A percentile compares a stretch with the other conserved stretches of the same genome.
Conservation (phyloP, 2,888 invertebrate genomes). For the Imbricaverruca yamaguchii region DNA sequence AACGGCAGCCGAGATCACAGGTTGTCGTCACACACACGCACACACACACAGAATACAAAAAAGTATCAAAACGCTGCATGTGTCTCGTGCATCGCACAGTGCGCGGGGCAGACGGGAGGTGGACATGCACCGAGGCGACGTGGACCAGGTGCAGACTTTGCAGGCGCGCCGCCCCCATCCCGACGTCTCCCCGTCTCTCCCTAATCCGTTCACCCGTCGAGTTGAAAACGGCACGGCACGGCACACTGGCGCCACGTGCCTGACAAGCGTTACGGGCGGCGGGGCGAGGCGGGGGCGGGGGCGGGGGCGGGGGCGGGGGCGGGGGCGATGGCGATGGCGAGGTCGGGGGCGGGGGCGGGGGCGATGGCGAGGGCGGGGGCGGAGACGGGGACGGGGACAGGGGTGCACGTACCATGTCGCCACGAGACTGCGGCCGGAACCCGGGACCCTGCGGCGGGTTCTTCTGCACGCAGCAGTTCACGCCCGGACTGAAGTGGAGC, state of each 20-base stretch:
- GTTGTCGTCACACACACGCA: too few species aligned
- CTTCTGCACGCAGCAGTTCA: constrained; percentile 91
- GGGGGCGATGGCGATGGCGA: not conserved
- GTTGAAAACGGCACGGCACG: not conserved
- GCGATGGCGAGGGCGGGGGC: too few species aligned
- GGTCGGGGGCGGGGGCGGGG: not conserved
- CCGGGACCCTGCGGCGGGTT: constrained; percentile 88
- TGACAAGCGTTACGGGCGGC: not conserved
- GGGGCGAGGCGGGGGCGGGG: not conserved
- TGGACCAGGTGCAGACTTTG: too few species aligned
- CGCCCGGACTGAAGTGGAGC: constrained; percentile 97
- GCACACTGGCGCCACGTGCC: not conserved
- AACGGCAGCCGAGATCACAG: too few species aligned
- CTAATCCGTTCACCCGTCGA: too few species aligned
- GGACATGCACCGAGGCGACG: too few species aligned
- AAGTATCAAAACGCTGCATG: too few species aligned
- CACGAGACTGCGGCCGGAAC: constrained; percentile 77
- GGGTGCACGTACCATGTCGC: not conserved
- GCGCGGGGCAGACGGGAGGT: too few species aligned
- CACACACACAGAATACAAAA: too few species aligned
- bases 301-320: not conserved
- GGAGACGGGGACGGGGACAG: not conserved
- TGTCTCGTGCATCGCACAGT: too few species aligned
- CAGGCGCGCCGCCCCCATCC: too few species aligned
- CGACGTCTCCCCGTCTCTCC: too few species aligned